Evolutionary conservation across 2,888 invertebrate species (phyloP), one percentile per base, ranked within the genome.

Genomic region (Poecilobothrus nobilitatus): DNA sequence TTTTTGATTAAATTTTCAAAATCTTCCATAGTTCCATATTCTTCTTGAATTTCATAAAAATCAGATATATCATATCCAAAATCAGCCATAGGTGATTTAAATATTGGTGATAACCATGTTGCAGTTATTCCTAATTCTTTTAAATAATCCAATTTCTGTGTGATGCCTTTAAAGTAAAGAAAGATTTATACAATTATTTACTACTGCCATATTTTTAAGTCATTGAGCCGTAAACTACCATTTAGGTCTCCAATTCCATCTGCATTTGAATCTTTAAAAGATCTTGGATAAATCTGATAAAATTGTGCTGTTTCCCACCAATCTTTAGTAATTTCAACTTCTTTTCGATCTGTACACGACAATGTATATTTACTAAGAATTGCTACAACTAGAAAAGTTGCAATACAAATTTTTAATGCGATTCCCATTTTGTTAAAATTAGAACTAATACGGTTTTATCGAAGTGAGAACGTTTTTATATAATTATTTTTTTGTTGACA

Each of bases 121-220:
- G 88, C 88, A 0, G 86, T 86, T 0, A 91, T 84, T 4, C 88
- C 88, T 6, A 91, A 76, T 33, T 89, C 87, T 66, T 85, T 85
- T 8, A 93, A 78, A 75, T 92, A 88, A n/a, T 86, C 84, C 34
- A 88, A 76, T 70, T 85, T 85, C 18, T 85, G 83, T 8, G 83
- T 84, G 64, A 89, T 84, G 33, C 89, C 89, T 86, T 72, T 6
- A 21, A 68, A 27, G 27, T 70, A 37, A 37, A 8, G 94, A 81
- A 90, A n/a, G n/a, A 87, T 74, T 95, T 90, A 77, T 95, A n/a
- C n/a, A n/a, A 95, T 75, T 95, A 95, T 0, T 94, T 94, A 78
- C 91, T 91, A 81, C 95, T 94, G 86, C 84, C 90, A 92, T 91
- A 94, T 68, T 91, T 85, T 0, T 89, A 89, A 12, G 87, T 87